Evolutionary conservation across 2,888 invertebrate genomes (phyloP), one percentile per base, ranked within the genome.

Genomic region (Portevinia maculata): DNA sequence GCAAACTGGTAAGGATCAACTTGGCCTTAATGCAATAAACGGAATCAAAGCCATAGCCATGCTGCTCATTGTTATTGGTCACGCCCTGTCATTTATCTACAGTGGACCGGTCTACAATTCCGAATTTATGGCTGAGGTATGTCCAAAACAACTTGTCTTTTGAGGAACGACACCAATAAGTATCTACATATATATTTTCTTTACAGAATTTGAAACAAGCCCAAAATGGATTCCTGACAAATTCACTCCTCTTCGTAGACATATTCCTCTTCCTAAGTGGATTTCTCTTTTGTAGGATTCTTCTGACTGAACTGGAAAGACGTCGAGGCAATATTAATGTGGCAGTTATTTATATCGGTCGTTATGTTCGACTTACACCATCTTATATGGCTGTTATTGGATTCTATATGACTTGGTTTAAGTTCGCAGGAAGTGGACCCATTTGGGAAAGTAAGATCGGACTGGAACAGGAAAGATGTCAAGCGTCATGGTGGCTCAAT

Each of bases 331-430:
- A 88, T 48, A 86, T 95, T 4, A 95, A 95, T 88, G 90, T 94
- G 74, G 85, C 93, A 28, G 89, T 93, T 2, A 91, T 95, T 21
- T 92, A 94, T 86, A 87, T 94, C 59, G 93, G 93, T 74, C 92
- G 95, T 84, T 95, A 94, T 87, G 92, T 95, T 79, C 93, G 95
- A 86, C 92, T 96, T 81, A 95, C 95, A 9, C 96, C 96, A 53
- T 94, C 95, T 0, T 96, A 96, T 86, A 87, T 93, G 70, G 92
- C 95, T 0, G 92, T 96, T 13, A 92, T 96, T 87, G 92, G 94
- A 17, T 93, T 96, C 86, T 95, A 95, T 88, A 93, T 94, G 89
- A 95, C 95, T 0, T 93, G 95, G 92, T 91, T 95, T 57, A 92
- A 93, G 3, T 93, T 93, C 87, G 89, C 95, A 21, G 94, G 94